These are phyloP conservation scores for Falcunculus frontatus DNA, from an alignment of 2,113 vertebrate species.

Conservation along the genomic window DNA sequence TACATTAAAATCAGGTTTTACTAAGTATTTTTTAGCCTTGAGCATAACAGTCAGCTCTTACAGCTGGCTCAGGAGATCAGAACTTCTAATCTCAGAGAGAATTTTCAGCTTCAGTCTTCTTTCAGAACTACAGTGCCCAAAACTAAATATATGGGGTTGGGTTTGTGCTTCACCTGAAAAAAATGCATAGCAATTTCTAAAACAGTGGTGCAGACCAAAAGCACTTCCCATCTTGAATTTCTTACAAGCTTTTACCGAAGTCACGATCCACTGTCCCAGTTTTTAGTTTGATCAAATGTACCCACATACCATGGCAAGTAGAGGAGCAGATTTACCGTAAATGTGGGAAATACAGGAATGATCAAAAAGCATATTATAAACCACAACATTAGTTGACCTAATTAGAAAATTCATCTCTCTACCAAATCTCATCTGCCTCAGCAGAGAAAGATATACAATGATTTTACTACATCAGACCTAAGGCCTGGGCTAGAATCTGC, in stretches of 20 bases:
- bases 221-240: neutral
- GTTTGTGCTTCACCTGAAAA: neutral
- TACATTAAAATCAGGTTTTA: neutral
- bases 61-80: neutral
- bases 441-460: neutral
- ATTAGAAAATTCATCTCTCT: neutral
- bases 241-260: neutral
- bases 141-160: neutral
- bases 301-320: accelerated
- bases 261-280: neutral
- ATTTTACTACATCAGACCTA: neutral
- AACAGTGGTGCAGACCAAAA: neutral
- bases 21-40: neutral
- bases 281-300: neutral
- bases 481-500: neutral
- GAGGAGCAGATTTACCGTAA: neutral
- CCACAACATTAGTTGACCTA: neutral
- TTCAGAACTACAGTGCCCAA: neutral
- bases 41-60: neutral
- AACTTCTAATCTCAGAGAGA: neutral
- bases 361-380: neutral
- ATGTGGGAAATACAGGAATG: neutral
- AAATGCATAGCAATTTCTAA: neutral
- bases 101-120: neutral
- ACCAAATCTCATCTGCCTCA: neutral